phyloP scores from a whole-genome alignment of 2,113 vertebrate genomes.

The Ophiodon elongatus region DNA sequence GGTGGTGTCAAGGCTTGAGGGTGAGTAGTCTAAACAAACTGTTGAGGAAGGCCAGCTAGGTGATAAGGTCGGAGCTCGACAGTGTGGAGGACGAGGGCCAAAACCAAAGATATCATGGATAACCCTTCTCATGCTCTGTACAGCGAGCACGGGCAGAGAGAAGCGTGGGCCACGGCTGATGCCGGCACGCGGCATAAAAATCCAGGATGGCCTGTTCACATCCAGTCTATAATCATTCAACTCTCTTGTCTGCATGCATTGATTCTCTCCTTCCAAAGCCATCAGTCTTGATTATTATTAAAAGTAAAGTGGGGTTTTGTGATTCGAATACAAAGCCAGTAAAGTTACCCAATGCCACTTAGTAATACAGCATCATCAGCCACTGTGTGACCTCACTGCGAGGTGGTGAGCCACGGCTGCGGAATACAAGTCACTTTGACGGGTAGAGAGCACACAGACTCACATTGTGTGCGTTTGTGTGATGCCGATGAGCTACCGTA shows the following conservation, averaged over 20 bases:
- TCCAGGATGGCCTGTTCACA: neutral
- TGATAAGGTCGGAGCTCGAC: neutral
- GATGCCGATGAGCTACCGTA: slow-evolving; percentile 25
- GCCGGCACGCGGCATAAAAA: neutral
- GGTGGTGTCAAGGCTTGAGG: neutral
- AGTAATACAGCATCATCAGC: neutral
- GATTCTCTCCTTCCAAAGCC: neutral
- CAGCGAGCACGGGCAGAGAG: neutral
- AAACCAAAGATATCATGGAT: neutral
- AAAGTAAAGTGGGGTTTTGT: slow-evolving; percentile 1
- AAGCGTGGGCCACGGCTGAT: neutral
- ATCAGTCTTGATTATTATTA: neutral
- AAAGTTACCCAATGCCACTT: neutral
- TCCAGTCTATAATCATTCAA: neutral
- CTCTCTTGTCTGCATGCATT: neutral
- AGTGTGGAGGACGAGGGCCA: neutral
- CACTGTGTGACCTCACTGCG: neutral
- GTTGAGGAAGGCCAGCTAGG: neutral
- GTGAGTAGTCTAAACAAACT: neutral
- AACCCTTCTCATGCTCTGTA: neutral
- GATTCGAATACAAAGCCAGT: neutral
- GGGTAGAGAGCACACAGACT: slow-evolving; percentile 11
- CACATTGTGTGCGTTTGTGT: neutral
- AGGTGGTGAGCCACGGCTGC: neutral
- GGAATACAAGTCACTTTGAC: slow-evolving; percentile 16